Base-by-base conservation (phyloP, 2,113 vertebrate species). In the Lucifuga dentata region DNA sequence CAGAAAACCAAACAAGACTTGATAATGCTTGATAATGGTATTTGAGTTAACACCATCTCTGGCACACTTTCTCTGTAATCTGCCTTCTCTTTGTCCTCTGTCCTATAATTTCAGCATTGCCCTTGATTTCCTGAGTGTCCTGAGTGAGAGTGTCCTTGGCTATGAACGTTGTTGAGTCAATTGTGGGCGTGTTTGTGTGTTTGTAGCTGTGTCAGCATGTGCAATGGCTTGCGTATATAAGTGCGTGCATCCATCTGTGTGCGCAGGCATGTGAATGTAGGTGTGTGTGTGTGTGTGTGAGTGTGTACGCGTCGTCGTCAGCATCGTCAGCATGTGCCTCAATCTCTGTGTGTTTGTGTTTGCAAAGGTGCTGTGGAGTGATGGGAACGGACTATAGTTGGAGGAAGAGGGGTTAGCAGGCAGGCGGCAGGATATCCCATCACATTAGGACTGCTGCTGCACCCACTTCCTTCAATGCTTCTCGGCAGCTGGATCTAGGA, bases 341-440 rank as follows among this genome's bases (percentile, higher is more conserved):
- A 41, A 17, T 53, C 46, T 66, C 23, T 16, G 60, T 61, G 51
- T 62, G 67, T 64, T 43, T 53, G 39, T 64, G 57, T 74, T 50
- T 45, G 58, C 62, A 69, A 69, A 77, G 76, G 76, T 88, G 83
- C 70, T 68, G 71, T 60, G 65, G 74, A 79, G 73, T 12, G 78
- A 69, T 77, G 76, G 81, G 83, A 88, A 78, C 87, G 78, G 82
- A 81, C 74, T 35, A 48, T 39, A 5, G 15, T 35, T 23, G 9
- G 68, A 86, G 86, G 86, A 89, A 90, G 78, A 85, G 71, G 77
- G 85, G 82, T 88, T 67, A 83, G 74, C 69, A 49, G 74, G 73
- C 85, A 81, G 82, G 40, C 52, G 20, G 76, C 86, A 92, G 93
- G 93, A 94, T 91, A 88, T 93, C 93, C 91, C 89, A 84, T 76